Percentiles rank a stretch among this genome's conserved stretches.
Evolutionary conservation across 2,797 vertebrate species (phyloP).

Genomic region (Bradypus variegatus): DNA sequence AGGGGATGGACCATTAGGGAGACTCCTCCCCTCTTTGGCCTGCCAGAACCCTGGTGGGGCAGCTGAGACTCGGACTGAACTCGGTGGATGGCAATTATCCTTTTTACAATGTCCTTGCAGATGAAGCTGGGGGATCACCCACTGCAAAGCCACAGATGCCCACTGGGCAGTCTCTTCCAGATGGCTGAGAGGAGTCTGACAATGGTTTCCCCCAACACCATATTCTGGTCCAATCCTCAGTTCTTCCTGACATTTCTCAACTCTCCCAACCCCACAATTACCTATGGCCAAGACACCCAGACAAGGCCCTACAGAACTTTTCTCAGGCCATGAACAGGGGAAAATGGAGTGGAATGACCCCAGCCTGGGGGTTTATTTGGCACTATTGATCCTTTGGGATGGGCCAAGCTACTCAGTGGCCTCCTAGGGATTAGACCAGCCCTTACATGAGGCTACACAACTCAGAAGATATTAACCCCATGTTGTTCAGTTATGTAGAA

Average conservation of each 20-base stretch:
- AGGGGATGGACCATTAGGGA: neutral
- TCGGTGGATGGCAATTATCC: neutral
- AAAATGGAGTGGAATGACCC: neutral
- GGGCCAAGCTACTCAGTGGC: neutral
- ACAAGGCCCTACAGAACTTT: neutral
- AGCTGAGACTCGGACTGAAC: neutral
- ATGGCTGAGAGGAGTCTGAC: neutral
- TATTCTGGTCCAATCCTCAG: neutral
- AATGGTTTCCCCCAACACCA: neutral
- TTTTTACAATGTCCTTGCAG: neutral
- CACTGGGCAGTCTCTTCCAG: neutral
- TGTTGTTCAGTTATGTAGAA: neutral
- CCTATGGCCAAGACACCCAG: neutral
- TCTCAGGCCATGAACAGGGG: neutral
- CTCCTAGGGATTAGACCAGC: neutral
- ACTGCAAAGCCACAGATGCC: neutral
- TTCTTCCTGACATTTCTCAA: neutral
- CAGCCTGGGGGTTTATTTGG: neutral
- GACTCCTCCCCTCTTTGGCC: neutral
- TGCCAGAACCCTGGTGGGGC: neutral
- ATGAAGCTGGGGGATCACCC: neutral
- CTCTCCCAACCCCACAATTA: neutral
- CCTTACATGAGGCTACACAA: neutral
- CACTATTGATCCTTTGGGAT: neutral
- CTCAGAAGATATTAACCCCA: neutral